phyloP scores from a whole-genome alignment of 2,888 invertebrate genomes.

The Podotricha telesiphe region DNA sequence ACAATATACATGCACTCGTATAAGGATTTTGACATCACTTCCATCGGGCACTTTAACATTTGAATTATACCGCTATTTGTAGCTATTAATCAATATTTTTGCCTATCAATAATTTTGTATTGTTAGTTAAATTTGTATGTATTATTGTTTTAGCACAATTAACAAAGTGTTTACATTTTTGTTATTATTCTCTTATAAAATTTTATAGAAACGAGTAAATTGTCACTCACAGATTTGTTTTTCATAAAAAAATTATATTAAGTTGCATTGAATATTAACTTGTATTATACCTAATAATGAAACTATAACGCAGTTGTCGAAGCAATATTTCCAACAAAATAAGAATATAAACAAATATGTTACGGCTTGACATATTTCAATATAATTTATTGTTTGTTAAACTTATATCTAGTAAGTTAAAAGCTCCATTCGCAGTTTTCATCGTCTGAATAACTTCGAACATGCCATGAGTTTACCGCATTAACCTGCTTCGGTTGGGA shows the following conservation, averaged over 20 bases:
- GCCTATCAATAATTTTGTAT: neutral
- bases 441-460: slow-evolving; percentile 40
- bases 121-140: neutral
- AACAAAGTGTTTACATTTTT: no score
- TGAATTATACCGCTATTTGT: neutral
- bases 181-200: no score
- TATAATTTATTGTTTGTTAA: slow-evolving; percentile 23
- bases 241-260: no score
- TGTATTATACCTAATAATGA: no score
- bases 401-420: slow-evolving; percentile 28
- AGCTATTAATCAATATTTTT: neutral
- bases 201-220: no score
- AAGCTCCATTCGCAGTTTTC: slow-evolving; percentile 36
- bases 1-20: slow-evolving; percentile 28
- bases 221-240: no score
- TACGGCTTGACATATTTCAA: slow-evolving; percentile 17
- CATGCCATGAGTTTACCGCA: slow-evolving; percentile 38
- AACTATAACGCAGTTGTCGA: neutral
- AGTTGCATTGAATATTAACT: neutral
- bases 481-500: slow-evolving; percentile 33
- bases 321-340: neutral
- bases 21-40: slow-evolving; percentile 8
- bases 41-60: neutral
- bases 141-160: neutral
- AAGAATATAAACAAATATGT: no score